phyloP scores from a whole-genome alignment of 2,113 vertebrate genomes.

The Camelus bactrianus region DNA sequence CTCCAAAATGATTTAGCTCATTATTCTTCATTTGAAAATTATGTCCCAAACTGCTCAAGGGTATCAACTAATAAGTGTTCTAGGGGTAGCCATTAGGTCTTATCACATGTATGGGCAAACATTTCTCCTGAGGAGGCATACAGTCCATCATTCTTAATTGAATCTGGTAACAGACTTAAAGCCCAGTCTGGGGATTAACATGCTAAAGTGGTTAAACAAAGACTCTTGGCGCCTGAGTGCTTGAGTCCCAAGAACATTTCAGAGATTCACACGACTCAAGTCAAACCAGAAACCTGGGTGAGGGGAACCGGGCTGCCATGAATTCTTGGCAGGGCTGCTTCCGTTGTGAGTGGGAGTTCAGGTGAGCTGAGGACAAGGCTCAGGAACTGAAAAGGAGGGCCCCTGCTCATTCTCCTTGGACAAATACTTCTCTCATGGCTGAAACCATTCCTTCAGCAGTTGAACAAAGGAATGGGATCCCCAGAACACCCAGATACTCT shows the following conservation, averaged over 20 bases:
- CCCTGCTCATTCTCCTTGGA: background rate
- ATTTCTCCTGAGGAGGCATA: conserved; percentile 17
- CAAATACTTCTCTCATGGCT: background rate
- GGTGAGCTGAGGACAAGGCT: background rate
- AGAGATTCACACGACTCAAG: conserved; percentile 31
- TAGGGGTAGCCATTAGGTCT: conserved; percentile 63
- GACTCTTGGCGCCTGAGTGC: conserved; percentile 62
- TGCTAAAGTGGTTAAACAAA: conserved; percentile 69
- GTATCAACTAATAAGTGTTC: conserved; percentile 60
- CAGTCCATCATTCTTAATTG: conserved; percentile 58
- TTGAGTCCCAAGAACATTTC: conserved; percentile 36
- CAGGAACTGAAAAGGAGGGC: background rate
- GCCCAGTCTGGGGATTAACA: conserved; percentile 61
- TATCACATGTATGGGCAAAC: conserved; percentile 60
- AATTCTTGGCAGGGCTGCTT: background rate
- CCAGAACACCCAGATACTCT: background rate
- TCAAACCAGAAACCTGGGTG: background rate
- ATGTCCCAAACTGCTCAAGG: conserved; percentile 71
- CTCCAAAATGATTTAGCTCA: conserved; percentile 77
- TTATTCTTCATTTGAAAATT: conserved; percentile 78
- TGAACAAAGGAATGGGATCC: background rate
- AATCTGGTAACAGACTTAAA: conserved; percentile 56
- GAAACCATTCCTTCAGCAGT: background rate
- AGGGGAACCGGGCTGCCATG: background rate
- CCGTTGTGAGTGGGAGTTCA: background rate